A percentile compares a stretch with the other conserved stretches of the same genome.
These are phyloP conservation scores for Lasioglossum lativentre DNA, from an alignment of 2,888 invertebrate species.

Conservation along the genomic window DNA sequence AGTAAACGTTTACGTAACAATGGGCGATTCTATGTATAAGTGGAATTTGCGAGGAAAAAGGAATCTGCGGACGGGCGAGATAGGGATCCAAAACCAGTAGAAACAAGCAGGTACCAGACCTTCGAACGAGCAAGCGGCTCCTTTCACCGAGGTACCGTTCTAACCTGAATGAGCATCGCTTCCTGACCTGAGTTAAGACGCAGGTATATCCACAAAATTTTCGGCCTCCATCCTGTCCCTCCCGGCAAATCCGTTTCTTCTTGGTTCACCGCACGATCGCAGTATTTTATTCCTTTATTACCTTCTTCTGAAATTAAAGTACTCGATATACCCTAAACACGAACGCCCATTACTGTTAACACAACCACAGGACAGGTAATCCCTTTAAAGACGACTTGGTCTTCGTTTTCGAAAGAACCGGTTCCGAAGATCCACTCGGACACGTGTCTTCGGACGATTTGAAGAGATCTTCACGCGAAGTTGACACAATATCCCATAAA, in stretches of 20 bases:
- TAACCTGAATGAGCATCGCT: neutral
- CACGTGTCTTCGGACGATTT: neutral
- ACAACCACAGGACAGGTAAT: neutral
- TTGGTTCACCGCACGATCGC: neutral
- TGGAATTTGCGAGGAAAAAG: neutral
- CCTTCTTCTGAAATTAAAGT: neutral
- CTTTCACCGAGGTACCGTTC: constrained; percentile 5
- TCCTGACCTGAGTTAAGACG: constrained; percentile 10
- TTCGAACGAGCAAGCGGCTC: constrained; percentile 6
- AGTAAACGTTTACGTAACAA: neutral
- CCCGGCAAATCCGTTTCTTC: neutral
- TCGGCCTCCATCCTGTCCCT: neutral
- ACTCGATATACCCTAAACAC: neutral
- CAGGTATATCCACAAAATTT: neutral
- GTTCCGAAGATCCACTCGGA: neutral
- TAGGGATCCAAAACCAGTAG: constrained; percentile 4
- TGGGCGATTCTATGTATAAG: neutral
- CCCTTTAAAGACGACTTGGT: neutral
- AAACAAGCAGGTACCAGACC: constrained; percentile 14
- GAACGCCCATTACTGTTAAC: neutral
- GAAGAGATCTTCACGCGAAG: neutral
- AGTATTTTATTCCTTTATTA: neutral
- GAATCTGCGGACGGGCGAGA: neutral
- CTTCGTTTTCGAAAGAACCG: constrained; percentile 6
- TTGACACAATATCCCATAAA: neutral